A percentile compares a stretch with the other conserved stretches of the same genome.
phyloP scores from a whole-genome alignment of 2,113 vertebrate species.

The Platichthys flesus region DNA sequence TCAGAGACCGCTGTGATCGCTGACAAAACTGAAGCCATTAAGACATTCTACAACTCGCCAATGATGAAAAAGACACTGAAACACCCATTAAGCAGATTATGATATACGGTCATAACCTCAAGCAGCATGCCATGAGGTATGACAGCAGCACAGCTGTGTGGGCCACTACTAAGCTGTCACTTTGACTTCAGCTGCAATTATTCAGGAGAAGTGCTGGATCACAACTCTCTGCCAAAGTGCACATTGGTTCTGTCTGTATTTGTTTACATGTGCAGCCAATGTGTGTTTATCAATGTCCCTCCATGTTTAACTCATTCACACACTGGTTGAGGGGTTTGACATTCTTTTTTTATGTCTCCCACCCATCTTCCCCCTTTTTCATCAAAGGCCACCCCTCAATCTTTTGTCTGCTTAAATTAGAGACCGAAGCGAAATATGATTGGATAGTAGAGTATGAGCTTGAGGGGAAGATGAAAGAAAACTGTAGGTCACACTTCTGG shows the following conservation, averaged over 20 bases:
- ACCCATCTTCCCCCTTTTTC: constrained; percentile 40
- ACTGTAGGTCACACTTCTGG: constrained; percentile 34
- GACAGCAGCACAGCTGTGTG: neutral
- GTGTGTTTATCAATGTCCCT: constrained; percentile 37
- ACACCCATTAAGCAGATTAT: neutral
- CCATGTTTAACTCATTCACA: constrained; percentile 50
- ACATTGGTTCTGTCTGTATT: neutral
- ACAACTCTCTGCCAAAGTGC: constrained; percentile 11
- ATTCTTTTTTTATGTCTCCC: constrained; percentile 28
- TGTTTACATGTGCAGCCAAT: constrained; percentile 20
- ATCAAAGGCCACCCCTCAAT: constrained; percentile 52
- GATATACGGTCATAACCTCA: neutral
- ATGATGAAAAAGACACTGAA: neutral
- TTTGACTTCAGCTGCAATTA: constrained; percentile 15
- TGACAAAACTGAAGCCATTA: neutral
- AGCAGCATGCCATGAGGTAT: neutral
- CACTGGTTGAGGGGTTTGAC: constrained; percentile 24
- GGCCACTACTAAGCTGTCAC: too few relatives aligned
- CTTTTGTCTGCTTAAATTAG: constrained; percentile 61
- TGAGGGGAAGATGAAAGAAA: constrained; percentile 41
- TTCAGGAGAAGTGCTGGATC: constrained; percentile 17
- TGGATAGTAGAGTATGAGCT: constrained; percentile 29
- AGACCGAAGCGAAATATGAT: constrained; percentile 44
- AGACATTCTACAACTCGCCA: neutral
- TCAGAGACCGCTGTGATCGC: neutral